These are phyloP conservation scores for Scatophagus argus DNA, from an alignment of 2,113 vertebrate species.

Conservation along the genomic window DNA sequence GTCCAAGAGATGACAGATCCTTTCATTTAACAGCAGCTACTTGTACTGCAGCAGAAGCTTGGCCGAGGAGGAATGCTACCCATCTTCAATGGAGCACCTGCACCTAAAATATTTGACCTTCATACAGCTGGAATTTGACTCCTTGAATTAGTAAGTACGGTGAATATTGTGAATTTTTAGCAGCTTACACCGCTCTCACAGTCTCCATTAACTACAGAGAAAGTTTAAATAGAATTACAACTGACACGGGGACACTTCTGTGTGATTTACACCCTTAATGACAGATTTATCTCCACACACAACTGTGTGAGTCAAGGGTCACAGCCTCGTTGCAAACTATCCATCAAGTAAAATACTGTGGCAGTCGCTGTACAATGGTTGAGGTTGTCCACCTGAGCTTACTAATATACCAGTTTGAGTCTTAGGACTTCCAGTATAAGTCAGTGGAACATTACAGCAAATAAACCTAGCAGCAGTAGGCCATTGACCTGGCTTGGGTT, in stretches of 20 bases:
- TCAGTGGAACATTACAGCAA: slow-evolving; percentile 66
- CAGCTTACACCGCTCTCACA: background rate
- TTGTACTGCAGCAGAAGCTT: slow-evolving; percentile 56
- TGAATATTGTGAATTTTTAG: slow-evolving; percentile 3
- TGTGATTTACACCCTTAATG: slow-evolving; percentile 51
- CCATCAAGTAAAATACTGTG: slow-evolving; percentile 45
- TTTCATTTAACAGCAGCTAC: slow-evolving; percentile 65
- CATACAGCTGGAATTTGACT: slow-evolving; percentile 57
- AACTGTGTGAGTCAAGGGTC: slow-evolving; percentile 46
- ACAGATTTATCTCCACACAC: slow-evolving; percentile 54
- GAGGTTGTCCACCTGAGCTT: slow-evolving; percentile 45
- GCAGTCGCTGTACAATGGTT: background rate
- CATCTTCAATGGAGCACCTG: slow-evolving; percentile 74
- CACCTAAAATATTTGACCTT: slow-evolving; percentile 72
- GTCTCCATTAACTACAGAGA: background rate
- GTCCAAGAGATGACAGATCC: slow-evolving; percentile 57
- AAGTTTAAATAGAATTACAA: slow-evolving; percentile 17
- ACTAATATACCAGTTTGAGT: slow-evolving; percentile 22
- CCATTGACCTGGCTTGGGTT: slow-evolving; percentile 69
- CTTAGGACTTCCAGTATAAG: slow-evolving; percentile 51
- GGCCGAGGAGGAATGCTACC: slow-evolving; percentile 56
- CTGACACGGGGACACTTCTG: background rate
- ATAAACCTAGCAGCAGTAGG: slow-evolving; percentile 60
- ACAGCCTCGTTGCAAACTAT: slow-evolving; percentile 52
- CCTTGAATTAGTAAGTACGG: slow-evolving; percentile 6